phyloP scores from a whole-genome alignment of 2,797 vertebrate genomes.

The Capromys pilorides region DNA sequence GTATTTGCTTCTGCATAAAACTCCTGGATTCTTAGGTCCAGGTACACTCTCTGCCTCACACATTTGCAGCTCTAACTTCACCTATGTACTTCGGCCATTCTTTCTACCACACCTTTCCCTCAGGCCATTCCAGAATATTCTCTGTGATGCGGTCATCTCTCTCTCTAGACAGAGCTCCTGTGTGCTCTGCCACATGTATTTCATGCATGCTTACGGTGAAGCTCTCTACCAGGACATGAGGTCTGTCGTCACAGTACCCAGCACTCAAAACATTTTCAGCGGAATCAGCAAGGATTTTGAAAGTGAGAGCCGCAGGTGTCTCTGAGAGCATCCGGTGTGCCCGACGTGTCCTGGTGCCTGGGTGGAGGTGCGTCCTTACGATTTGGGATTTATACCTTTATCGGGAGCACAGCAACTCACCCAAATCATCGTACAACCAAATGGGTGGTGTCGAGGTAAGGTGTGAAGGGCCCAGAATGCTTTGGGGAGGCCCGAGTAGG shows the following conservation, averaged over 20 bases:
- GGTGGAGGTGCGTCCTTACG: accelerated
- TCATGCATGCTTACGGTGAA: not conserved
- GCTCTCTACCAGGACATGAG: not conserved
- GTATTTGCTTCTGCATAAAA: not conserved
- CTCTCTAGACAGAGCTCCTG: not conserved
- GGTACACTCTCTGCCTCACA: not conserved
- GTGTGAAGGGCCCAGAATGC: not conserved
- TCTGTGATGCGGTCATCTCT: not conserved
- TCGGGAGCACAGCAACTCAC: not conserved
- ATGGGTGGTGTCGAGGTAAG: not conserved
- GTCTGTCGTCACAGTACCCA: not conserved
- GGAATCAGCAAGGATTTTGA: not conserved
- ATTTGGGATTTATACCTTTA: not conserved
- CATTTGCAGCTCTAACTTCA: not conserved
- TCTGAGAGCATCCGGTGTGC: not conserved
- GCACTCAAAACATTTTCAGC: not conserved
- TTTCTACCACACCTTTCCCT: not conserved
- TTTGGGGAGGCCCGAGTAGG: not conserved
- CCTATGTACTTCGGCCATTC: not conserved
- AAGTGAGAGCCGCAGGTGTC: not conserved
- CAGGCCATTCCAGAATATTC: not conserved
- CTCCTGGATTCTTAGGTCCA: not conserved
- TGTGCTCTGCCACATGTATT: not conserved
- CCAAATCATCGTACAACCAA: not conserved
- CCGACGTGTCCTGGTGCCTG: not conserved